Evolutionary conservation across 2,113 vertebrate species (phyloP).

Genomic region (Bagarius yarrelli): DNA sequence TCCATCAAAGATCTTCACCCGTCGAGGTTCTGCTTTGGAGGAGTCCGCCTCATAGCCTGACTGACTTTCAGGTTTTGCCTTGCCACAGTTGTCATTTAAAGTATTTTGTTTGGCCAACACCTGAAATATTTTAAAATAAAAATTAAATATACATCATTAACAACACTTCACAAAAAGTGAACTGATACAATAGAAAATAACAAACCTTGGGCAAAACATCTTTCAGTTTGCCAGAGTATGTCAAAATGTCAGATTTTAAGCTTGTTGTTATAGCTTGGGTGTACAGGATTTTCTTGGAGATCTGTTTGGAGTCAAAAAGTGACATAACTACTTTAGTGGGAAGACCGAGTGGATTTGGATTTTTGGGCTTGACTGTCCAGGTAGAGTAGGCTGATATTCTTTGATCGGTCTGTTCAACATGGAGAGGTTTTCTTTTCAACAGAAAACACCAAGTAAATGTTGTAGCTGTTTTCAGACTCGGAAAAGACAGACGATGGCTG

Average conservation of each 20-base stretch:
- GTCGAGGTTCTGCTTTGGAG: slow-evolving; percentile 86
- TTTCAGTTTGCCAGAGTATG: slow-evolving; percentile 93
- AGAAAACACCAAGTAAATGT: slow-evolving; percentile 96
- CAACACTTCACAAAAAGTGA: not conserved
- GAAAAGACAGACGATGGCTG: slow-evolving; percentile 80
- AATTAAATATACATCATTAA: not conserved
- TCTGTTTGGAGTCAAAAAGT: slow-evolving; percentile 93
- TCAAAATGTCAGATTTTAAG: slow-evolving; percentile 83
- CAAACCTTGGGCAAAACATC: slow-evolving; percentile 83
- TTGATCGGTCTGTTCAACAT: slow-evolving; percentile 82
- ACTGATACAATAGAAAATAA: not conserved
- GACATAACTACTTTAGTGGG: slow-evolving; percentile 93
- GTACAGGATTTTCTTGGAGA: slow-evolving; percentile 83
- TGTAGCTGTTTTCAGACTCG: slow-evolving; percentile 91
- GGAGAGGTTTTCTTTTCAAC: slow-evolving; percentile 84
- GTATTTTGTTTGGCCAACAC: slow-evolving; percentile 72
- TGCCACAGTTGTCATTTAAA: slow-evolving; percentile 78
- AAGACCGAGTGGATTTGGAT: slow-evolving; percentile 88
- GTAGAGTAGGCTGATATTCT: slow-evolving; percentile 87
- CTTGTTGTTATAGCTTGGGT: slow-evolving; percentile 86
- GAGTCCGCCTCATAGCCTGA: slow-evolving; percentile 82
- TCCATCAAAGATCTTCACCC: slow-evolving; percentile 98
- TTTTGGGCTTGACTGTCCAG: slow-evolving; percentile 80
- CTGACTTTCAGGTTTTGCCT: slow-evolving; percentile 80
- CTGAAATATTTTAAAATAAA: slow-evolving; percentile 47